Evolutionary conservation across 2,888 invertebrate genomes (phyloP), one percentile per base, ranked within the genome.

Genomic region (Sturmia bella): DNA sequence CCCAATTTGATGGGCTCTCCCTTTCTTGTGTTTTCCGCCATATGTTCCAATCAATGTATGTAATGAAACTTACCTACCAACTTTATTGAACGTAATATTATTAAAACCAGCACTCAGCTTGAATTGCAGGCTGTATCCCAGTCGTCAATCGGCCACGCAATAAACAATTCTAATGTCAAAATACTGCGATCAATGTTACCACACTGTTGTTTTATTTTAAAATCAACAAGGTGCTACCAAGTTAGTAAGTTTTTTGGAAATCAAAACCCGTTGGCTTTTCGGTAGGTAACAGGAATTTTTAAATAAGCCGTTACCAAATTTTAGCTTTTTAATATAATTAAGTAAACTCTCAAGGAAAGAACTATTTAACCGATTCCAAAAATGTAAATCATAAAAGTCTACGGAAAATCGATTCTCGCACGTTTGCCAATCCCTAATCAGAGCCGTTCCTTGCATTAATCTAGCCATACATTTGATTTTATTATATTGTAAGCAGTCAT

Each of bases 1-100:
- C 86, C 84, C 72, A 88, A 56, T 59, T 87, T 88, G 6, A 87
- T 84, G 39, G 86, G 85, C 52, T 86, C 84, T 7, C 86, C 86
- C 45, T 84, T 84, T 37, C 80, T 83, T 6, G 69, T 41, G 61
- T 86, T 87, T 82, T 86, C 84, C 80, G 86, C 86, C 74, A 86
- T 75, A 85, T 86, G 88, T 54, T 89, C 88, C 91, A 90, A 19
- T 19, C 9, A 17, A 39, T 1, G 2, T 2, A 13, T 9, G 27
- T 17, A 2, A 32, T 4, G 13, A 2, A 6, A 1, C 5, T 39
- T 13, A 70, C 41, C 12, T 3, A 45, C 24, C 13, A 3, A 17
- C 11, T 52, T 75, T 21, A 39, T 56, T 66, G 19, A 3, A n/a
- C 39, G 43, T 52, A 37, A 64, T 41, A 17, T 54, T 41, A 17